Base-by-base conservation (phyloP, 2,113 vertebrate genomes). In the Natator depressus region DNA sequence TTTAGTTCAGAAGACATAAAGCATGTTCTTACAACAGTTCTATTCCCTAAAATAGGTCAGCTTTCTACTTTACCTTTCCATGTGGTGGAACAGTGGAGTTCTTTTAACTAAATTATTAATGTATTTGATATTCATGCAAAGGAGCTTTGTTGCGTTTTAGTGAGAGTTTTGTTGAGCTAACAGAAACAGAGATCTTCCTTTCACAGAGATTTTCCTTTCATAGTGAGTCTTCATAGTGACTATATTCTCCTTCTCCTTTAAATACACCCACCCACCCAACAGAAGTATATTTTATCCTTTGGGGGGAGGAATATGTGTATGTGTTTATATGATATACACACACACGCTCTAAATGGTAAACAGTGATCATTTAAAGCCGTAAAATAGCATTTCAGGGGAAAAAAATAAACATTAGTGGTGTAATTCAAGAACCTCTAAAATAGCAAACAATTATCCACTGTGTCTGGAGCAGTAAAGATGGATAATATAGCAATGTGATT, bases 401-500 rank as follows among this genome's bases (percentile, higher is more conserved):
- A 49, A 49, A n/a, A 42, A 76, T 88, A 35, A 72, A 69, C 24
- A 91, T 87, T 95, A 38, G 3, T 57, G 96, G 79, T 96, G 13
- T 92, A 95, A 95, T 57, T 93, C 55, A 89, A 89, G 90, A 35
- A 82, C n/a, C 62, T 94, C 79, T 93, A 93, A 96, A 97, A 94
- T 17, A 94, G 79, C 62, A 95, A 98, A 95, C 79, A 97, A 93
- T 97, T 96, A 96, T 93, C 65, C 42, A 89, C 83, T 80, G 94
- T 94, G 80, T 92, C 83, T 98, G 42, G 19, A 94, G 89, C 59
- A 65, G 90, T 94, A 89, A 96, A 95, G 94, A 96, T 90, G 57
- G 95, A 97, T 98, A 98, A 97, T 97, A 96, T 65, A 93, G 80
- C 86, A 95, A 80, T 81, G 59, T 95, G 94, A 97, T 97, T 97